Percentiles rank a stretch among this genome's conserved stretches.
Evolutionary conservation across 1,140 invertebrate genomes (phyloP).

Genomic region (Sinella curviseta): DNA sequence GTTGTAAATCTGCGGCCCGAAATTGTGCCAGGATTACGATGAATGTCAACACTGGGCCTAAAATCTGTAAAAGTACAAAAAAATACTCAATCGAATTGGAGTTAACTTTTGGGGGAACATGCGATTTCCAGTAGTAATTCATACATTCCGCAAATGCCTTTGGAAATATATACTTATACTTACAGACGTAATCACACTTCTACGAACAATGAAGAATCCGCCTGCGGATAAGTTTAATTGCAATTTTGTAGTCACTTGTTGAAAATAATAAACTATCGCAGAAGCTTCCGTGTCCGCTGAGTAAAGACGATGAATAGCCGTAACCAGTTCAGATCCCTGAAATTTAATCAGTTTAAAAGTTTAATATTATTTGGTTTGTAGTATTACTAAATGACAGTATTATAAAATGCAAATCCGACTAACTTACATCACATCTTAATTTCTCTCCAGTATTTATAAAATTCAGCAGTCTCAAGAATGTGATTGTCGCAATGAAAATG

Average conservation of each 20-base stretch:
- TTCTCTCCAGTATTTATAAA: constrained; percentile 27
- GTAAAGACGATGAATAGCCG: neutral
- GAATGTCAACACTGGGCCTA: neutral
- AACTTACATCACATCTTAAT: constrained; percentile 17
- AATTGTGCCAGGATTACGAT: neutral
- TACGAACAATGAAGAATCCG: neutral
- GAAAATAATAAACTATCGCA: neutral
- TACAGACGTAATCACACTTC: neutral
- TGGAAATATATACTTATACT: neutral
- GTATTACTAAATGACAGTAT: neutral
- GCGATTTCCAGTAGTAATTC: too few species aligned
- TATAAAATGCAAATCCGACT: neutral
- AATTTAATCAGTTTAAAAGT: too few species aligned
- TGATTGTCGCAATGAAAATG: constrained; percentile 6
- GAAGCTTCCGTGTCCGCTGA: neutral
- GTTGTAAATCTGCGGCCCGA: neutral
- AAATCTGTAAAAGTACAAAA: neutral
- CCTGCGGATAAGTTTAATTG: neutral
- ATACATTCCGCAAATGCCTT: neutral
- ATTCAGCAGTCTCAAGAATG: constrained; percentile 27
- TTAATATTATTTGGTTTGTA: neutral
- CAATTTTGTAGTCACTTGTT: neutral
- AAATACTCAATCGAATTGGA: too few species aligned
- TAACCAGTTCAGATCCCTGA: neutral
- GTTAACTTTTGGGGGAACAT: too few species aligned